Conservation (phyloP, 2,888 invertebrate species). For the Boloria selene region DNA sequence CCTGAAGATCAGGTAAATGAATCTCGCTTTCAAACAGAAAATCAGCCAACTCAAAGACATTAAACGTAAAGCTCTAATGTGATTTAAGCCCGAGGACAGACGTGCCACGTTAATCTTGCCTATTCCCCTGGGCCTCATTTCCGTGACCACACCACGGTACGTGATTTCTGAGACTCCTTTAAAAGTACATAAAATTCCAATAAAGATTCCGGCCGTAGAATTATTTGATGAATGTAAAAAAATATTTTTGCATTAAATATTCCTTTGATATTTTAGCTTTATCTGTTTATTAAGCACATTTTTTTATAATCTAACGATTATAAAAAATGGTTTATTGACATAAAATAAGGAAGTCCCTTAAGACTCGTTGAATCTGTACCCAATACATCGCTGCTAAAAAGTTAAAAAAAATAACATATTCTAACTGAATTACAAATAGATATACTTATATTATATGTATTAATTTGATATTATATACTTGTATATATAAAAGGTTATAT, state of each 20-base stretch:
- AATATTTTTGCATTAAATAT: conserved; percentile 7
- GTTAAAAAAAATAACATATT: too few relatives aligned
- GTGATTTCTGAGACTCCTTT: conserved; percentile 61
- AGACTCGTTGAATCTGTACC: too few relatives aligned
- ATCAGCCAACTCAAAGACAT: conserved; percentile 58
- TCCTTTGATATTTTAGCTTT: not conserved
- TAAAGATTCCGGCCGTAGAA: not conserved
- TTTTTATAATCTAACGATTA: too few relatives aligned
- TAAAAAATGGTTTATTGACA: too few relatives aligned
- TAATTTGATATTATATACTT: too few relatives aligned
- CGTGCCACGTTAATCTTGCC: conserved; percentile 72
- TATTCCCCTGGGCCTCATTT: conserved; percentile 68
- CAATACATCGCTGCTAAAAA: too few relatives aligned
- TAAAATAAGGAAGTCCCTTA: too few relatives aligned
- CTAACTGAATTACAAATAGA: too few relatives aligned
- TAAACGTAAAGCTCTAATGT: conserved; percentile 72
- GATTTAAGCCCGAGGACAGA: conserved; percentile 74
- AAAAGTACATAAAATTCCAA: conserved; percentile 34
- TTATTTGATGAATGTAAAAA: conserved; percentile 14
- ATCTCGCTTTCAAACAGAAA: conserved; percentile 24
- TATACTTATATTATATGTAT: too few relatives aligned
- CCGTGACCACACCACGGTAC: conserved; percentile 54
- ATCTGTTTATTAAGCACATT: not conserved
- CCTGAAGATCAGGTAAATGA: conserved; percentile 11
- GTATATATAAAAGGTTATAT: too few relatives aligned